These are phyloP conservation scores for Perca schrenkii DNA, from an alignment of 2,113 vertebrate genomes.

Conservation along the genomic window DNA sequence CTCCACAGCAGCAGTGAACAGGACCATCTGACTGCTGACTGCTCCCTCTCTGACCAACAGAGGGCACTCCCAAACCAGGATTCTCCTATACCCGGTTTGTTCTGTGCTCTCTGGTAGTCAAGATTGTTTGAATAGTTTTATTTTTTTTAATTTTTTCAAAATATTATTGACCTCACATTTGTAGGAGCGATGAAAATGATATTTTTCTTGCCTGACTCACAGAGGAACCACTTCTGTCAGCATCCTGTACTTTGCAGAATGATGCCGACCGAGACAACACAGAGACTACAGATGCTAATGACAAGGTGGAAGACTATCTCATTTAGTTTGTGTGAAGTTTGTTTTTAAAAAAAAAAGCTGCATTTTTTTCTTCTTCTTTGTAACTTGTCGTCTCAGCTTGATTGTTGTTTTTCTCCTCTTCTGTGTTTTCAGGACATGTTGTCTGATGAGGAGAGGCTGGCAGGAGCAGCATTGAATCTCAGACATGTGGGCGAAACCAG, in stretches of 20 bases:
- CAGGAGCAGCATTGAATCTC: constrained; percentile 86
- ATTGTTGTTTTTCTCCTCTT: neutral
- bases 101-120: neutral
- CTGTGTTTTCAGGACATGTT: constrained; percentile 72
- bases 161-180: neutral
- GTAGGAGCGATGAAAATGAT: neutral
- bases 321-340: neutral
- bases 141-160: neutral
- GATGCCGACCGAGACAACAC: constrained; percentile 1
- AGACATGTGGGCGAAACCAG: constrained; percentile 85
- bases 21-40: constrained; percentile 12
- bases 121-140: neutral
- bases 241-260: constrained; percentile 45
- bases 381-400: neutral
- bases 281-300: constrained; percentile 9
- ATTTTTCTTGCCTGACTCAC: neutral
- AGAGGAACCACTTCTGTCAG: constrained; percentile 53
- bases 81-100: constrained; percentile 62
- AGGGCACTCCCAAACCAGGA: constrained; percentile 41
- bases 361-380: neutral
- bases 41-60: constrained; percentile 62
- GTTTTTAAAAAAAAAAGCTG: neutral
- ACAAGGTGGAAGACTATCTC: constrained; percentile 41
- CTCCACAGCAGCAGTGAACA: constrained; percentile 36
- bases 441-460: constrained; percentile 80